Base-by-base conservation (phyloP, 2,797 vertebrate genomes). In the Sphenopsis melanotis region DNA sequence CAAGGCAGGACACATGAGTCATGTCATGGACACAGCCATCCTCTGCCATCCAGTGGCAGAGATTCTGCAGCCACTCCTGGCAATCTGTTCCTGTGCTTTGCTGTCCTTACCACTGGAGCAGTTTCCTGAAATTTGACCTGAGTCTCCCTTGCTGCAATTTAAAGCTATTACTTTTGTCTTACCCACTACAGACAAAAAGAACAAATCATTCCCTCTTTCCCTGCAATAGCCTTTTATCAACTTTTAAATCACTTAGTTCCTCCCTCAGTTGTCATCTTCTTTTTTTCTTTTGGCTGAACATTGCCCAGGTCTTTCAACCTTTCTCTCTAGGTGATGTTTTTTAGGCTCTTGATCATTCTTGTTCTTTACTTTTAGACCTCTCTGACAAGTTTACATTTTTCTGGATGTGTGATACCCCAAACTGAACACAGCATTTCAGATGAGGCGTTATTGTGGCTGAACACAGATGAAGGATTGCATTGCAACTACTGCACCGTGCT, bases 141-240 rank as follows among this genome's bases (percentile, higher is more conserved):
- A 93, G 71, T 70, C 80, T 95, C 41, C 66, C 83, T 66, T 52
- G 74, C 88, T 93, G 88, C 80, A 94, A 87, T 96, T 96, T 92
- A 94, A 94, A 91, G 90, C 90, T 89, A 93, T 95, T 93, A 94
- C 66, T 95, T 94, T 93, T 94, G 80, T 82, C 93, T 96, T 90
- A 92, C 74, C 80, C 74, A 46, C 92, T 90, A 70, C 11, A 95
- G 95, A 94, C 86, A 93, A 84, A 96, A 95, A 84, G 94, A 95
- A 95, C 83, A 96, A 96, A 95, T 95, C 90, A 96, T 95, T 95
- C 92, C 49, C 83, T 94, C 70, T 72, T 95, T 95, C 90, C 49
- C 77, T 79, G 83, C 77, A 91, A 90, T 46, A 91, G 91, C 52
- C 93, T 95, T 95, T 95, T 95, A 95, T 90, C 94, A 96, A 95